Evolutionary conservation across 2,797 vertebrate species (phyloP).

Genomic region (Xenentodon cancila): DNA sequence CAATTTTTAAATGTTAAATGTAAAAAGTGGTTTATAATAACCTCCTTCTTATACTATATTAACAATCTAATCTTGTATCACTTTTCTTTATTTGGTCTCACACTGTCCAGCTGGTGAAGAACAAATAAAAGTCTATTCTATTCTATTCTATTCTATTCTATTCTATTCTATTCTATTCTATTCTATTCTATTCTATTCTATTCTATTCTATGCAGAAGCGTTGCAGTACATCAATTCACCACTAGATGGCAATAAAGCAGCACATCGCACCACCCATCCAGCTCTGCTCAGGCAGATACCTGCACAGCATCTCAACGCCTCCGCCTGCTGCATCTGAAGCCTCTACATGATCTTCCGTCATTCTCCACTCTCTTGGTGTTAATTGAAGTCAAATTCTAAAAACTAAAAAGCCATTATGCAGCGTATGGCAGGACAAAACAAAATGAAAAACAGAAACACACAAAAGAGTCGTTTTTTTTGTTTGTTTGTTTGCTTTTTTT

Average conservation of each 20-base stretch:
- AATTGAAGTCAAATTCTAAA: constrained; percentile 23
- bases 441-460: too few species aligned
- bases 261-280: neutral
- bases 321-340: constrained; percentile 30
- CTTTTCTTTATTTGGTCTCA: too few species aligned
- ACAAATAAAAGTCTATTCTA: neutral
- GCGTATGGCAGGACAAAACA: neutral
- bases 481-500: too few species aligned
- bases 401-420: constrained; percentile 14
- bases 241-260: constrained; percentile 47
- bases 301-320: constrained; percentile 30
- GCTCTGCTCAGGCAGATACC: constrained; percentile 3
- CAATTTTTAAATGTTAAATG: too few species aligned
- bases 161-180: too few species aligned
- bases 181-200: too few species aligned
- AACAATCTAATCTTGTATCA: neutral
- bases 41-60: neutral
- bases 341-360: constrained; percentile 36
- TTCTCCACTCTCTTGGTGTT: constrained; percentile 14
- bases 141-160: too few species aligned
- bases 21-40: too few species aligned
- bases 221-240: neutral
- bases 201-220: too few species aligned
- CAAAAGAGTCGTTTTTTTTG: neutral
- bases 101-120: too few species aligned